Conservation (phyloP, 2,797 vertebrate species). For the Phaenicophaeus curvirostris region DNA sequence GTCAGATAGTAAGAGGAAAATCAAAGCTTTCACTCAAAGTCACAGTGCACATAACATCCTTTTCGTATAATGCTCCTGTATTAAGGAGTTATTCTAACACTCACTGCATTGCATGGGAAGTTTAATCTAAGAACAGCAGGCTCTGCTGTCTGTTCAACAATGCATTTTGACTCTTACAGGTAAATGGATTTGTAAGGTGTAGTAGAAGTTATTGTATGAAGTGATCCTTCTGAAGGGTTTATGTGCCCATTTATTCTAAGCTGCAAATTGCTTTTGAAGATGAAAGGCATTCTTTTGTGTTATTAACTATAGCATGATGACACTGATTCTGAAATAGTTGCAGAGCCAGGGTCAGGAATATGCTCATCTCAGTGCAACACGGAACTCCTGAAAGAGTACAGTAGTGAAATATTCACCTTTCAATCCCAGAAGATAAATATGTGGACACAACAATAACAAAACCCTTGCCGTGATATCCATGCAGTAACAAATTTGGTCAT, state of each 20-base stretch:
- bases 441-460: background rate
- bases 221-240: conserved; percentile 9
- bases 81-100: background rate
- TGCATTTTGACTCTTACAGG: background rate
- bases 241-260: background rate
- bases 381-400: background rate
- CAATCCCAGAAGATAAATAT: background rate
- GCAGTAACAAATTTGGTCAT: background rate
- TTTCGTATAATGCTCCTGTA: background rate
- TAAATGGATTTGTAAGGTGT: background rate
- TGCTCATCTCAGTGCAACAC: background rate
- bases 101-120: background rate
- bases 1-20: background rate
- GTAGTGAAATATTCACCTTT: background rate
- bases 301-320: conserved; percentile 14
- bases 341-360: background rate
- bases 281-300: background rate
- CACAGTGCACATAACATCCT: background rate
- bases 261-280: conserved; percentile 44
- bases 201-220: background rate
- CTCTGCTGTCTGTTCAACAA: background rate
- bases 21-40: background rate
- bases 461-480: background rate
- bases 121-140: background rate
- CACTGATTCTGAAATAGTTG: conserved; percentile 2